Evolutionary conservation across 2,888 invertebrate species (phyloP).

Genomic region (Hirtodrosophila duncani): DNA sequence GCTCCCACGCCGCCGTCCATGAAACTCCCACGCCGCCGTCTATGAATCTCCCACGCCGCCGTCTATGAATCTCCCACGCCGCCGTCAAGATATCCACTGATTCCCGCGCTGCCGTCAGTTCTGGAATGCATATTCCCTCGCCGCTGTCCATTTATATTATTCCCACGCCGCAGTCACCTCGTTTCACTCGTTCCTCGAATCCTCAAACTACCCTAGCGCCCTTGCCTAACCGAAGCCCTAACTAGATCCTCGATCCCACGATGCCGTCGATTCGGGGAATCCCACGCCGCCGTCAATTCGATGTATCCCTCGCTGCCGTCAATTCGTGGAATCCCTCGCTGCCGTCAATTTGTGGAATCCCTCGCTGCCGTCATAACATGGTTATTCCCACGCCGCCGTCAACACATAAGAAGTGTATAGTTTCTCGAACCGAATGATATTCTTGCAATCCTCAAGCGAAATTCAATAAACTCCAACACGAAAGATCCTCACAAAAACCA

Average conservation of each 20-base stretch:
- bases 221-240: conserved; percentile 63
- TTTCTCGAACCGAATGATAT: not conserved
- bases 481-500: conserved; percentile 25
- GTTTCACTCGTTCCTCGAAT: conserved; percentile 4
- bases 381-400: conserved; percentile 14
- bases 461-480: conserved; percentile 22
- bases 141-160: not conserved
- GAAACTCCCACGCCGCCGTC: conserved; percentile 23
- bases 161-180: conserved; percentile 27
- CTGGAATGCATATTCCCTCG: not conserved
- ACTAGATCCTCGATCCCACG: conserved; percentile 52
- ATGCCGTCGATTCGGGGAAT: conserved; percentile 37
- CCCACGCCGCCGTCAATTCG: conserved; percentile 37
- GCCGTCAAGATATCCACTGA: conserved; percentile 16
- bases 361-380: conserved; percentile 56
- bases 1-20: conserved; percentile 29
- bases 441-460: conserved; percentile 19
- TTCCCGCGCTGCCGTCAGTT: not conserved
- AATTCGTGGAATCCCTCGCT: conserved; percentile 35
- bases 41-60: conserved; percentile 19
- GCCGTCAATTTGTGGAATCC: conserved; percentile 46
- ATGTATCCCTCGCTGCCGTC: conserved; percentile 32
- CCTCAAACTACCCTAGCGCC: conserved; percentile 47
- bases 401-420: conserved; percentile 11
- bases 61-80: conserved; percentile 30